Evolutionary conservation across 2,888 invertebrate genomes (phyloP).

Genomic region (Ceratothoa steindachneri): DNA sequence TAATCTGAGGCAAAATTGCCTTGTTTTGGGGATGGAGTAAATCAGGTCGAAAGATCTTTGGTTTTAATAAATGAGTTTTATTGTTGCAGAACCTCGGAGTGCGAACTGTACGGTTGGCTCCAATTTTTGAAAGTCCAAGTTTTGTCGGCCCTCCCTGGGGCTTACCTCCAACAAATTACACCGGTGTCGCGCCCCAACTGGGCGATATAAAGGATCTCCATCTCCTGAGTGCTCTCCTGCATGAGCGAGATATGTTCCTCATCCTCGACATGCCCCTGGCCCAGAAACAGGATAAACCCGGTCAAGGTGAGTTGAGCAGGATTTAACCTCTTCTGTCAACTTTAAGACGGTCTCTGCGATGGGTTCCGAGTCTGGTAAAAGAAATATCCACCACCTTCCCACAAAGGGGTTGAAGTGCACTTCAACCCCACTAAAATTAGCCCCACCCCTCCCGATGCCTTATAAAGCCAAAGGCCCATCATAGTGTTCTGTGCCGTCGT

Average conservation of each 20-base stretch:
- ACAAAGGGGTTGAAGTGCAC: too few species aligned
- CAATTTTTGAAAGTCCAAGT: constrained; percentile 67
- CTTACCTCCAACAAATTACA: constrained; percentile 23
- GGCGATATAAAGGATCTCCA: constrained; percentile 69
- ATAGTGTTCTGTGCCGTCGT: too few species aligned
- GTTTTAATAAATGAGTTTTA: too few species aligned
- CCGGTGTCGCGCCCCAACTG: constrained; percentile 63
- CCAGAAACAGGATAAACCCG: not conserved
- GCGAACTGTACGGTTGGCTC: constrained; percentile 71
- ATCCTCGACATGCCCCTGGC: constrained; percentile 68
- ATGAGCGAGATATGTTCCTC: constrained; percentile 68
- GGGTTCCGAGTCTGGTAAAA: too few species aligned
- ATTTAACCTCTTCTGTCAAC: not conserved
- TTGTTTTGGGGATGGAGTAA: too few species aligned
- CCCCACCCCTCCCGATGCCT: too few species aligned
- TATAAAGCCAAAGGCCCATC: too few species aligned
- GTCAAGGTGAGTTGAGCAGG: not conserved
- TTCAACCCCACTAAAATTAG: too few species aligned
- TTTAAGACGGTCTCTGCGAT: too few species aligned
- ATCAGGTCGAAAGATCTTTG: too few species aligned
- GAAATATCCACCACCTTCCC: too few species aligned
- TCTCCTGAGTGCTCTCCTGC: constrained; percentile 62
- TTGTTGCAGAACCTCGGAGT: constrained; percentile 62
- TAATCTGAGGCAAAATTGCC: too few species aligned
- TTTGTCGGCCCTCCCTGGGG: constrained; percentile 69